phyloP scores from a whole-genome alignment of 2,113 vertebrate species.

The Dicaeum eximium region DNA sequence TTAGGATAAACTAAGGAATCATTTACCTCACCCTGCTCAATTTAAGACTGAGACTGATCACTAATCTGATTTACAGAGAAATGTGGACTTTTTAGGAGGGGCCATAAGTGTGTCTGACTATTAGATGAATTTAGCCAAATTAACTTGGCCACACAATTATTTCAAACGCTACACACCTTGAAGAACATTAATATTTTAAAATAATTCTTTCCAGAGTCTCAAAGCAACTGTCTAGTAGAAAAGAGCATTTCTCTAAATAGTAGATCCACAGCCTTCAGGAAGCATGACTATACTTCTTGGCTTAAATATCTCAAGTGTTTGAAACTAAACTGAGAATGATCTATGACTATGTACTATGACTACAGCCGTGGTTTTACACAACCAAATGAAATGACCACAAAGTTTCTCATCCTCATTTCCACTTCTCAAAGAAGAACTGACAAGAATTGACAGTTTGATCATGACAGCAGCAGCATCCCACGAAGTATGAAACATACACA shows the following conservation, averaged over 20 bases:
- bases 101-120: background rate
- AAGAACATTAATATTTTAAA: background rate
- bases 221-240: background rate
- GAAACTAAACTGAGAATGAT: background rate
- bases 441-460: background rate
- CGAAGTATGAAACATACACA: background rate
- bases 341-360: background rate
- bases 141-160: background rate
- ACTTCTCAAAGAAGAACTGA: background rate
- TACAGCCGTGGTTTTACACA: background rate
- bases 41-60: background rate
- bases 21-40: background rate
- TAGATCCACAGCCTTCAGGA: background rate
- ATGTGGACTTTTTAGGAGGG: background rate
- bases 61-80: background rate
- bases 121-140: background rate
- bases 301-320: background rate
- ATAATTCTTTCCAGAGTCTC: background rate
- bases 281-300: background rate
- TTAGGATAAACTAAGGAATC: background rate
- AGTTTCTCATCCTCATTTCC: background rate
- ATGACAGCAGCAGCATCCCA: background rate
- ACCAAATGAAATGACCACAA: background rate
- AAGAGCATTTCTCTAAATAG: background rate
- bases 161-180: background rate